These are phyloP conservation scores for Hemibagrus guttatus DNA, from an alignment of 2,797 vertebrate genomes.

Conservation along the genomic window DNA sequence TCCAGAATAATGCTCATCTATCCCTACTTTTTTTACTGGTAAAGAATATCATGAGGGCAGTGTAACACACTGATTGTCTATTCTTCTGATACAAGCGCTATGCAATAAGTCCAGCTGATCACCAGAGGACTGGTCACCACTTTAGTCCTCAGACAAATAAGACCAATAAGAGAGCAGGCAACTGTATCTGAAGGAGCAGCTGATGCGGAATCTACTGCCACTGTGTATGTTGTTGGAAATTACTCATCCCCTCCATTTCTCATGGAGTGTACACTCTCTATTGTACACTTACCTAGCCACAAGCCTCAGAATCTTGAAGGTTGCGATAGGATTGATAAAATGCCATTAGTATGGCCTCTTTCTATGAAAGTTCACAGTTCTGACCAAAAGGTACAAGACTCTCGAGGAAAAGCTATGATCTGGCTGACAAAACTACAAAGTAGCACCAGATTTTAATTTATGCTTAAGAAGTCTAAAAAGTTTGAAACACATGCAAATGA, in stretches of 20 bases:
- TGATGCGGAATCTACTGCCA: neutral
- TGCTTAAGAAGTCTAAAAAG: no score
- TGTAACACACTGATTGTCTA: neutral
- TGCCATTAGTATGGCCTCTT: neutral
- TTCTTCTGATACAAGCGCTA: neutral
- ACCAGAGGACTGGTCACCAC: neutral
- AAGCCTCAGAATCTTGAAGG: neutral
- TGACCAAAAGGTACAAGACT: neutral
- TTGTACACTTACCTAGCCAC: neutral
- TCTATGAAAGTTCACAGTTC: neutral
- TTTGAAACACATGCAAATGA: slow-evolving; percentile 22
- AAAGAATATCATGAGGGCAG: neutral
- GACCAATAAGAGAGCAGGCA: neutral
- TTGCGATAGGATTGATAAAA: neutral
- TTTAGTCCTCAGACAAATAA: neutral
- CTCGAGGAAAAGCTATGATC: neutral
- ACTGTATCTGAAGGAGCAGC: neutral
- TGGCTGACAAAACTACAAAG: neutral
- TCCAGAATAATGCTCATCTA: neutral
- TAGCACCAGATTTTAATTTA: neutral
- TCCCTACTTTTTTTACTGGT: neutral
- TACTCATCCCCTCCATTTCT: neutral
- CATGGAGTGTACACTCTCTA: no score
- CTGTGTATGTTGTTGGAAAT: neutral
- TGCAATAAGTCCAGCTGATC: neutral